A percentile compares a stretch with the other conserved stretches of the same genome.
Evolutionary conservation across 2,113 vertebrate genomes (phyloP).

Genomic region (Colius striatus): DNA sequence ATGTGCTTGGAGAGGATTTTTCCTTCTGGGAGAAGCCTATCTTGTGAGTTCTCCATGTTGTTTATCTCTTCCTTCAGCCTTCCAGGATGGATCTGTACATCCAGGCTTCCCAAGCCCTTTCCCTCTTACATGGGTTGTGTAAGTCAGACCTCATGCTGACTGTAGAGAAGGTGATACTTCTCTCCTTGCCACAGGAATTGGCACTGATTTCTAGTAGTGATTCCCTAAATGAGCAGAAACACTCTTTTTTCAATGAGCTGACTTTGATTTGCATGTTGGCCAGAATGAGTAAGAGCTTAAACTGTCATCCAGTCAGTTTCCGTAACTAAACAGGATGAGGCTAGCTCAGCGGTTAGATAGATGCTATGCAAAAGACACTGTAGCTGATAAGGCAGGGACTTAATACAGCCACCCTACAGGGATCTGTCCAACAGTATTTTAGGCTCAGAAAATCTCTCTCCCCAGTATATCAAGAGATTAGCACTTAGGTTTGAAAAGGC

Average conservation of each 20-base stretch:
- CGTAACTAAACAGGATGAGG: neutral
- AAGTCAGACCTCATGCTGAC: neutral
- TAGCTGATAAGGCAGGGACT: neutral
- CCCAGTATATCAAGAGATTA: neutral
- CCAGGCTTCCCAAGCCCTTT: neutral
- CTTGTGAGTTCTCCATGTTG: fast-evolving
- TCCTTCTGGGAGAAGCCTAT: neutral
- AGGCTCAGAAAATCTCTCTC: neutral
- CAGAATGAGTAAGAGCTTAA: neutral
- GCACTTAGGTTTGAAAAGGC: neutral
- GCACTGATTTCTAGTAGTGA: neutral
- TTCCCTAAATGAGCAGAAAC: neutral
- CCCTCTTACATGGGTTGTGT: fast-evolving
- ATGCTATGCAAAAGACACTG: neutral
- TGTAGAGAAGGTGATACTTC: neutral
- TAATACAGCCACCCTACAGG: neutral
- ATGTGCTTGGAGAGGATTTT: neutral
- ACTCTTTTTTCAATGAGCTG: fast-evolving
- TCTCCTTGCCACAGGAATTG: neutral
- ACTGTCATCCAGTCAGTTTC: neutral
- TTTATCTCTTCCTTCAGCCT: neutral
- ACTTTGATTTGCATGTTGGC: neutral
- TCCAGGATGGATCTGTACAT: neutral
- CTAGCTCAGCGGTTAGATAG: no score
- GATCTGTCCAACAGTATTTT: neutral